Evolutionary conservation across 2,888 invertebrate species (phyloP).

Genomic region (Temnothorax unifasciatus): DNA sequence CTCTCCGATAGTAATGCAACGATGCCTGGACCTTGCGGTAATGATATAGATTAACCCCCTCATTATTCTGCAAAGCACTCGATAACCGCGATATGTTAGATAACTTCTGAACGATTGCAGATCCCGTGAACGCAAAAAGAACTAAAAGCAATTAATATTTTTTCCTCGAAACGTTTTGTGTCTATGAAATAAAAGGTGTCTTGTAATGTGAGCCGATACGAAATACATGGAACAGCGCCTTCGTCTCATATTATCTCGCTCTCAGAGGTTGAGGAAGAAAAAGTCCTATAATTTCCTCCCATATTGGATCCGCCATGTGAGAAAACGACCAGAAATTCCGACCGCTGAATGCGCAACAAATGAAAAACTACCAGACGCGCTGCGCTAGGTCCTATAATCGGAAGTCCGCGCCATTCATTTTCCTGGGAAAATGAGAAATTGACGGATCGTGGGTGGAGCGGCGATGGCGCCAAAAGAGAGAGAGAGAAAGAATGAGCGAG

Average conservation of each 20-base stretch:
- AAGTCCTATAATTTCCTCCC: slow-evolving; percentile 13
- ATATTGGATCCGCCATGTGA: slow-evolving; percentile 19
- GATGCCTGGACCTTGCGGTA: slow-evolving; percentile 49
- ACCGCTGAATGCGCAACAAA: slow-evolving; percentile 33
- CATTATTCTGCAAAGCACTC: slow-evolving; percentile 40
- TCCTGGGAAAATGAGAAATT: slow-evolving; percentile 76
- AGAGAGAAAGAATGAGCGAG: slow-evolving; percentile 23
- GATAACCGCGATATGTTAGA: slow-evolving; percentile 31
- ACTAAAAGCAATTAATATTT: neutral
- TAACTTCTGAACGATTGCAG: slow-evolving; percentile 28
- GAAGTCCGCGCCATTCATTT: slow-evolving; percentile 67
- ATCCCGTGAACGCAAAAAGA: neutral
- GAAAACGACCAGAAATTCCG: slow-evolving; percentile 25
- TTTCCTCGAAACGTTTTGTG: neutral
- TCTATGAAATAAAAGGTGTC: slow-evolving; percentile 4
- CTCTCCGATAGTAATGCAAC: slow-evolving; percentile 23
- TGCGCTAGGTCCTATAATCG: slow-evolving; percentile 37
- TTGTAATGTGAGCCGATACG: neutral
- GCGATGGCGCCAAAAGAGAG: slow-evolving; percentile 29
- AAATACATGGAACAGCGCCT: neutral
- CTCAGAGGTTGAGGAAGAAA: neutral
- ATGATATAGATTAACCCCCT: slow-evolving; percentile 53
- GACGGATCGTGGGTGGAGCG: slow-evolving; percentile 72
- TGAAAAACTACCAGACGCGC: slow-evolving; percentile 58
- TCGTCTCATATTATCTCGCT: slow-evolving; percentile 24